Percentiles rank a stretch among this genome's conserved stretches.
These are phyloP conservation scores for Scotopteryx bipunctaria DNA, from an alignment of 2,888 invertebrate genomes.

Conservation along the genomic window DNA sequence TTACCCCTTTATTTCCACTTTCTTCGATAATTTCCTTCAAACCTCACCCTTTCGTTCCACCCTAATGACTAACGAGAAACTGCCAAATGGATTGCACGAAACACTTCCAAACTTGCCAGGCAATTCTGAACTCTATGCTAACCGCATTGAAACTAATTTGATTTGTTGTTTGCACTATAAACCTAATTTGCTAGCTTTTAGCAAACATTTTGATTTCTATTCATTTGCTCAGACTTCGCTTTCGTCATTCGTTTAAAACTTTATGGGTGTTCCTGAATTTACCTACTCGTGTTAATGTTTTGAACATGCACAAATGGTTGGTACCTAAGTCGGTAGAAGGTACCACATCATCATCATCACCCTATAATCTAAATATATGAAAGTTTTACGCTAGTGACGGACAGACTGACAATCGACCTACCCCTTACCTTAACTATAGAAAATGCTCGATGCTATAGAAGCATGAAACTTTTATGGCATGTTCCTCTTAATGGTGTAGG, in stretches of 20 bases:
- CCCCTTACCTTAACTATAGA: too few species aligned
- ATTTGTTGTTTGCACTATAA: conserved; percentile 20
- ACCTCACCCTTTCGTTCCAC: conserved; percentile 8
- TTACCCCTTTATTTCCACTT: too few species aligned
- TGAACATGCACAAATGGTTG: background rate
- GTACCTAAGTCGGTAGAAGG: too few species aligned
- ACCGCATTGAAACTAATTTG: conserved; percentile 24
- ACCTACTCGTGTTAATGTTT: background rate
- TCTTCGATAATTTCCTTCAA: too few species aligned
- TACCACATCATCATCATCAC: too few species aligned
- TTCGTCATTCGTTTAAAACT: conserved; percentile 17
- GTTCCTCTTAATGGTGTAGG: too few species aligned
- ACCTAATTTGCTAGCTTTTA: conserved; percentile 29
- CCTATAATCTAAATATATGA: too few species aligned
- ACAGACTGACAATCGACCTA: too few species aligned
- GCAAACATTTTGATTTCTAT: conserved; percentile 28
- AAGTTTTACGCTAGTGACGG: too few species aligned
- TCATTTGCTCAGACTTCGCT: conserved; percentile 20
- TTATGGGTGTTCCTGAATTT: background rate
- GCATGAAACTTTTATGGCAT: too few species aligned
- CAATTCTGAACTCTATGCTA: conserved; percentile 28
- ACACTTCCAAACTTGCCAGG: conserved; percentile 22
- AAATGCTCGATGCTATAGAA: too few species aligned
- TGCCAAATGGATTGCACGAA: conserved; percentile 22
- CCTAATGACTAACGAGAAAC: conserved; percentile 15